Base-by-base conservation (phyloP, 2,797 vertebrate genomes). In the Rhinophrynus dorsalis region DNA sequence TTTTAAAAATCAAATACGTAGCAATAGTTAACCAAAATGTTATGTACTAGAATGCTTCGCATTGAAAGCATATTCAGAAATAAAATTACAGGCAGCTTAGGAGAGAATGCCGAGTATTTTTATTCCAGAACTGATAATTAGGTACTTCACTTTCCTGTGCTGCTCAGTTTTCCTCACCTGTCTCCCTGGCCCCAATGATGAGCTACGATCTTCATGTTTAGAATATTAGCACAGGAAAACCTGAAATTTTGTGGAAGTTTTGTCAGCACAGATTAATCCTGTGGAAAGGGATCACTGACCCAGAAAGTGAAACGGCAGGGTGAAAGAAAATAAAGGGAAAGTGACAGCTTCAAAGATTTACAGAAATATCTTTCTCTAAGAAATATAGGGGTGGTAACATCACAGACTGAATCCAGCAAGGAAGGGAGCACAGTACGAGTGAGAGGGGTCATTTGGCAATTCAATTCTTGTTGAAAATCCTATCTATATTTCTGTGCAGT, bases 231-330 rank as follows among this genome's bases (percentile, higher is more conserved):
- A 51, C 44, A 51, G 45, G 18, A 54, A 50, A 63, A 63, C 13
- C 32, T 37, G 26, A 15, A 27, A 35, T 26, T 21, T 54, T 51
- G 62, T 45, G 55, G 54, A 51, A 52, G 70, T 47, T 66, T 66
- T 73, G 70, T 73, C 70, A 73, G 70, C 62, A 45, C 62, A 54
- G 27, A 73, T 73, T 73, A 73, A 45, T 27, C 62, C 55, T 17
- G 38, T 8, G 18, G 45, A 47, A 60, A 73, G 9, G 47, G 47
- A 60, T 66, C 61, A 20, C 62, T 73, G 70, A 73, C 45, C 70
- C 70, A 73, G 70, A 73, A 73, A 66, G 55, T 8, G 21, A 30
- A 60, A 52, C 37, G n/a, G 15, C 27, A 4, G 44, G 62, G 45
- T 23, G 37, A 45, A 50, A 12, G 1, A 42, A 50, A 70, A 42